Percentiles rank a stretch among this genome's conserved stretches.
Evolutionary conservation across 92 coral and sea anemone species (phyloP).

Genomic region (Desmophyllum pertusum): DNA sequence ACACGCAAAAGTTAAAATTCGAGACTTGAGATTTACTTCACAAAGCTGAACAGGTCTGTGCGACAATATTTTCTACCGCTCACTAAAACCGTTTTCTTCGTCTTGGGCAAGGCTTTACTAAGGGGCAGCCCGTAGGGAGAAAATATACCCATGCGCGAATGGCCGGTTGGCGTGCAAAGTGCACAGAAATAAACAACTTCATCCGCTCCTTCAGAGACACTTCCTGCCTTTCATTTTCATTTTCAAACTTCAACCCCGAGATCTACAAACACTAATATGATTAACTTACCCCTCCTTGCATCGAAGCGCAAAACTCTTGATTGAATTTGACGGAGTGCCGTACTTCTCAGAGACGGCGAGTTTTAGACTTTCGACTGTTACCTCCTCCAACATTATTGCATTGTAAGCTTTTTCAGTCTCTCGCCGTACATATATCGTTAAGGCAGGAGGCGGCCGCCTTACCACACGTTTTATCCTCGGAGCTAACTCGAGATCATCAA

Average conservation of each 20-base stretch:
- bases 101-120: background rate
- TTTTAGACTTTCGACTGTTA: constrained; percentile 76
- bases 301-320: constrained; percentile 60
- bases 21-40: background rate
- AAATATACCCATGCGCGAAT: background rate
- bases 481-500: constrained; percentile 78
- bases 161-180: constrained; percentile 12
- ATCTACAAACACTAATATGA: background rate
- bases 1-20: background rate
- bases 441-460: constrained; percentile 85
- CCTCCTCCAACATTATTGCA: constrained; percentile 85
- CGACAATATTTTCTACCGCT: no score
- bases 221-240: constrained; percentile 38
- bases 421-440: constrained; percentile 83
- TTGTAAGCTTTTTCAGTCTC: constrained; percentile 87
- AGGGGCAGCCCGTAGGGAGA: background rate
- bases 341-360: constrained; percentile 80
- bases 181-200: constrained; percentile 1
- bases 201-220: constrained; percentile 22
- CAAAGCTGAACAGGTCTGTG: no score
- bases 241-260: background rate
- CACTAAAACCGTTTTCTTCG: background rate
- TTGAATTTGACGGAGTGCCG: constrained; percentile 66
- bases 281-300: constrained; percentile 71
- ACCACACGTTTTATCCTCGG: constrained; percentile 79